Evolutionary conservation across 2,888 invertebrate species (phyloP).

Genomic region (Apotomis betuletana): DNA sequence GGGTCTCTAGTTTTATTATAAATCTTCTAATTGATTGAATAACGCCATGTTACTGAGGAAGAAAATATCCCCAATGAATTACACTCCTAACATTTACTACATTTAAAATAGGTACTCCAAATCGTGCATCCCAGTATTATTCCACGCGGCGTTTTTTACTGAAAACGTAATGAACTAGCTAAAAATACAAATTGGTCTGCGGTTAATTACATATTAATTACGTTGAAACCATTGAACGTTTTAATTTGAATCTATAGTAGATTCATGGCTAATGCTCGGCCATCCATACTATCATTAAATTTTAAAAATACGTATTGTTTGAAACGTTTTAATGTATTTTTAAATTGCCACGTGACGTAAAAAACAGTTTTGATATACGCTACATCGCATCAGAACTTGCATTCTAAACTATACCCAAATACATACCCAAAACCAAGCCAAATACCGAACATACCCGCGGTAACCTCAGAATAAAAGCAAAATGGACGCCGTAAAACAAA

Average conservation of each 20-base stretch:
- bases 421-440: neutral
- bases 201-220: slow-evolving; percentile 32
- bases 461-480: slow-evolving; percentile 27
- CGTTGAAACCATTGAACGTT: slow-evolving; percentile 12
- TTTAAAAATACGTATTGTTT: neutral
- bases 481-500: slow-evolving; percentile 52
- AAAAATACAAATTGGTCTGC: slow-evolving; percentile 26
- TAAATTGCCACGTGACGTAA: neutral
- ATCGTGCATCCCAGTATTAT: neutral
- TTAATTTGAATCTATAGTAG: slow-evolving; percentile 27
- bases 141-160: slow-evolving; percentile 6
- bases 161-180: slow-evolving; percentile 23
- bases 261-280: slow-evolving; percentile 1
- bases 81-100: no score
- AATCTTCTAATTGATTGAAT: no score
- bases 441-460: slow-evolving; percentile 4
- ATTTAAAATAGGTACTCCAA: neutral
- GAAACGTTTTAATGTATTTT: no score
- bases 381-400: neutral
- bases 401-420: neutral
- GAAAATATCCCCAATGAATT: no score
- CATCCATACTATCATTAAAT: neutral
- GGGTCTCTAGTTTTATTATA: no score
- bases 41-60: no score
- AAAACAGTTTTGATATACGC: neutral